Evolutionary conservation across 2,113 vertebrate genomes (phyloP), one percentile per base, ranked within the genome.

Genomic region (Myrmecophaga tridactyla): DNA sequence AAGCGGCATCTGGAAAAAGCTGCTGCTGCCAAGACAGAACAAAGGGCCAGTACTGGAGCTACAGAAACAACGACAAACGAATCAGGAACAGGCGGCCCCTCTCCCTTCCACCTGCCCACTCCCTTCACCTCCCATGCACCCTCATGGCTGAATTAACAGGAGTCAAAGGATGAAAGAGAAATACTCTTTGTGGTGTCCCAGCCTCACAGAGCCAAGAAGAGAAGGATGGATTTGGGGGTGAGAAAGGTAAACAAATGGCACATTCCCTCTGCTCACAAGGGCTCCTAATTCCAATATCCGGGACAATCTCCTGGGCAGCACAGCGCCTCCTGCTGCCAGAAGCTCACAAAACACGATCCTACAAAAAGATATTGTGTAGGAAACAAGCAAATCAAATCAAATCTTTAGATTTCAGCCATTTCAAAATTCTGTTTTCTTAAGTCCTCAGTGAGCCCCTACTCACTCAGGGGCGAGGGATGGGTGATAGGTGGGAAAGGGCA

Each of bases 371-470:
- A 39, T 2, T 31, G 75, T 43, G 10, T 21, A 23, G 69, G 87
- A 89, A 91, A 27, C 27, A 1, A 0, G 5, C 0, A 14, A 36
- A 0, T 5, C 0, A 14, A 36, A 77, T 25, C 86, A n/a, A 48
- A 36, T 25, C 25, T 48, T 10, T 4, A 76, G 21, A 12, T 1
- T 7, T 43, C 67, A 46, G 48, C 41, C 39, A 4, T 41, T 7
- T 23, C 67, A 46, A 21, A 62, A 3, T 21, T 1, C 70, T 41
- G 23, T 10, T 7, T 29, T n/a, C 89, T 23, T 25, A 5, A 2
- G 36, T 7, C 6, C 53, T 73, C 62, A 0, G 1, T 18, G 39
- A 34, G 31, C 0, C 1, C 6, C 15, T 13, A 0, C 18, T 34
- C 58, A 3, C 67, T 67, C 5, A 1, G 14, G 21, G 21, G 43